A percentile compares a stretch with the other conserved stretches of the same genome.
These are phyloP conservation scores for Mastomys coucha DNA, from an alignment of 2,113 vertebrate species.

Conservation along the genomic window DNA sequence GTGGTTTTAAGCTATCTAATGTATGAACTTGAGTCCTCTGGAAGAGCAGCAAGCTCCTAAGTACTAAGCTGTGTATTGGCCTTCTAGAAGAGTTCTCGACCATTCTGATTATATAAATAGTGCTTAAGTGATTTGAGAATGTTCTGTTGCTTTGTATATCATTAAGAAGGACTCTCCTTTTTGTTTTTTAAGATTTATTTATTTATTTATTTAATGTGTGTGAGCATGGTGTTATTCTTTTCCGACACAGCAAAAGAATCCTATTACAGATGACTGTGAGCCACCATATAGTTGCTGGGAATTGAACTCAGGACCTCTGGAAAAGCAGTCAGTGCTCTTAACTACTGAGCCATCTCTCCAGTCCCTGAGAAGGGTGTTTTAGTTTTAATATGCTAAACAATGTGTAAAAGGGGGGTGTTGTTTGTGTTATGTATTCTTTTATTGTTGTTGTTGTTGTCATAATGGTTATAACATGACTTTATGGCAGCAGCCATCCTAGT, in stretches of 20 bases:
- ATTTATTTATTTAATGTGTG: neutral
- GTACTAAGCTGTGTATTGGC: neutral
- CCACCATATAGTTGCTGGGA: too few species aligned
- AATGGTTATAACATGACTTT: neutral
- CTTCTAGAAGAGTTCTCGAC: neutral
- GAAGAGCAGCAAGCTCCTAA: neutral
- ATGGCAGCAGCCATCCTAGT: neutral
- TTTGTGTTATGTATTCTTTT: neutral
- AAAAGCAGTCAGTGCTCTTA: too few species aligned
- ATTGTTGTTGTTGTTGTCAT: neutral
- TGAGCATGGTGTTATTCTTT: too few species aligned
- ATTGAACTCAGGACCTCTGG: too few species aligned
- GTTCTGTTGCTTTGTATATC: neutral
- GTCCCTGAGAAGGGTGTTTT: neutral
- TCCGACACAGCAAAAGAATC: too few species aligned
- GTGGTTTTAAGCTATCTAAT: neutral
- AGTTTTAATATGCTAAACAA: neutral
- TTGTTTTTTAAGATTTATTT: too few species aligned
- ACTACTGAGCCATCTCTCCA: too few species aligned
- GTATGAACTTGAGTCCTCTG: neutral
- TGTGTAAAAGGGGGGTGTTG: rapidly evolving
- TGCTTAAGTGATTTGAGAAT: neutral
- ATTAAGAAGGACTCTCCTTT: neutral
- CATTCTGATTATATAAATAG: neutral
- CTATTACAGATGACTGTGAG: too few species aligned